Evolutionary conservation across 2,113 vertebrate genomes (phyloP).

Genomic region (Propithecus coquereli): DNA sequence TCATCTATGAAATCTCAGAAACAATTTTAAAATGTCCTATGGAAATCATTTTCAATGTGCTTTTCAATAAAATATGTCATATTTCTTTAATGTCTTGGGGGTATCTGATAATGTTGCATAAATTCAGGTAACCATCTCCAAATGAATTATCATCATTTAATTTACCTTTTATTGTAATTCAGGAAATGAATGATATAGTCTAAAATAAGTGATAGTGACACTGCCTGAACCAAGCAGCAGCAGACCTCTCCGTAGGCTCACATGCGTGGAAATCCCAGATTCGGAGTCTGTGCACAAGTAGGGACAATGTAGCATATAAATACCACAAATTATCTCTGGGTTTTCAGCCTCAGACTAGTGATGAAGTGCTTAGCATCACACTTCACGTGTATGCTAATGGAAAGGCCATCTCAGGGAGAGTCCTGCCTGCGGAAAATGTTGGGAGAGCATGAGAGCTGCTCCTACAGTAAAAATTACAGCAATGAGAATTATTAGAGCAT

Average conservation of each 20-base stretch:
- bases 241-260: background rate
- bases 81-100: background rate
- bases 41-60: background rate
- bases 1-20: background rate
- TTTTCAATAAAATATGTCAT: background rate
- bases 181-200: too few relatives aligned
- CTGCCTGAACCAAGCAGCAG: background rate
- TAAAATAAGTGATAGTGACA: background rate
- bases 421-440: background rate
- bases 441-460: background rate
- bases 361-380: background rate
- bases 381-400: background rate
- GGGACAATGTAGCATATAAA: rapidly evolving
- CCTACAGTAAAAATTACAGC: background rate
- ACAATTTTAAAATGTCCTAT: background rate
- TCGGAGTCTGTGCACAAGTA: background rate
- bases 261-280: background rate
- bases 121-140: background rate
- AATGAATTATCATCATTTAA: background rate
- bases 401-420: background rate
- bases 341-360: background rate
- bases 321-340: background rate
- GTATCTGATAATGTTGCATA: background rate
- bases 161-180: background rate
- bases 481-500: background rate